Evolutionary conservation across 2,113 vertebrate species (phyloP).

Genomic region (Gymnorhina tibicen): DNA sequence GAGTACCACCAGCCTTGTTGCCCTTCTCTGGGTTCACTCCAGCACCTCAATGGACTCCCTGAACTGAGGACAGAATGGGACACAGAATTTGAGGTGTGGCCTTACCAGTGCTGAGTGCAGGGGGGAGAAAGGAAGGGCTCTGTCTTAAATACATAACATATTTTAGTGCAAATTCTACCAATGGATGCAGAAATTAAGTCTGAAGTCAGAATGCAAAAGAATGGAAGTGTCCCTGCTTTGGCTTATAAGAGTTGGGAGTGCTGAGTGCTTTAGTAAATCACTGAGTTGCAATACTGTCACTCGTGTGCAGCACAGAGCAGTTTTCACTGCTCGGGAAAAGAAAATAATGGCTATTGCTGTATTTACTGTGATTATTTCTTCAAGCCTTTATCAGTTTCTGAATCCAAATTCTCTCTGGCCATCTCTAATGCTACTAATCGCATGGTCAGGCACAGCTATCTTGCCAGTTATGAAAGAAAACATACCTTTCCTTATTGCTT

Average conservation of each 20-base stretch:
- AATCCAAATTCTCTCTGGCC: background rate
- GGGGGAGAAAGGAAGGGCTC: background rate
- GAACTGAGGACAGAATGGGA: background rate
- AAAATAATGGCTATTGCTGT: background rate
- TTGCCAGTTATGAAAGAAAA: background rate
- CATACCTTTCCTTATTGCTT: background rate
- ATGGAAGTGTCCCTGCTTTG: background rate
- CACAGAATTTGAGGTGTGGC: background rate
- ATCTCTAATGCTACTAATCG: background rate
- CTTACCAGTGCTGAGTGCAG: background rate
- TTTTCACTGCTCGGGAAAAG: background rate
- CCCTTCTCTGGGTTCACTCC: background rate
- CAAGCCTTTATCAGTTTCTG: background rate
- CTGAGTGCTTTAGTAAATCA: background rate
- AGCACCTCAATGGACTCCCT: background rate
- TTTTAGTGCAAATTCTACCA: background rate
- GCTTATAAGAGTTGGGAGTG: fast-evolving
- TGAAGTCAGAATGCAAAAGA: background rate
- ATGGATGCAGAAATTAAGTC: background rate
- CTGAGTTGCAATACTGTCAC: fast-evolving
- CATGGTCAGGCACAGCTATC: no score
- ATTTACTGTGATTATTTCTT: background rate
- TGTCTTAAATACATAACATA: background rate
- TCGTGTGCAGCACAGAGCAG: background rate
- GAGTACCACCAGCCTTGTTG: no score